Percentiles rank a stretch among this genome's conserved stretches.
These are phyloP conservation scores for Peromyscus melanophrys DNA, from an alignment of 2,797 vertebrate genomes.

Conservation along the genomic window DNA sequence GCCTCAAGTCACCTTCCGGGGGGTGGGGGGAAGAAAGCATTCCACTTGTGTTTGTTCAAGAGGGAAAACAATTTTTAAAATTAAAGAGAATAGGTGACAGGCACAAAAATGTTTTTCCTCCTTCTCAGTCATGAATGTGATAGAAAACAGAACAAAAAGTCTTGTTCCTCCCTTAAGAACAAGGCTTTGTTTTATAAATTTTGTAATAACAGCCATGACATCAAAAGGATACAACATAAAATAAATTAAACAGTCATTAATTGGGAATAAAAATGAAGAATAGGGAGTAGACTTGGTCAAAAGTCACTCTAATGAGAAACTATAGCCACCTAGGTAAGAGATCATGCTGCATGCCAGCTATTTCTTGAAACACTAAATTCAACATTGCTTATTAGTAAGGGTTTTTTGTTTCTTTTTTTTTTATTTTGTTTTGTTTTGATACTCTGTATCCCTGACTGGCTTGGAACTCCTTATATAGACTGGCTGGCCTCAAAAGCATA, in stretches of 20 bases:
- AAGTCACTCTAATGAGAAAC: background rate
- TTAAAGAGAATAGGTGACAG: background rate
- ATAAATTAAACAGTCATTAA: background rate
- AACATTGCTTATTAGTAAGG: background rate
- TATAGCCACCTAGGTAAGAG: background rate
- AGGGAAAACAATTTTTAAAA: conserved; percentile 1
- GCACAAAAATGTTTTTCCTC: conserved; percentile 18
- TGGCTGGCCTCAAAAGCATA: too few relatives aligned
- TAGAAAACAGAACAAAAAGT: background rate
- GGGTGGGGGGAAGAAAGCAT: rapidly evolving
- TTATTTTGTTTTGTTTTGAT: background rate
- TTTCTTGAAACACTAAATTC: conserved; percentile 30
- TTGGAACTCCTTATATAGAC: background rate
- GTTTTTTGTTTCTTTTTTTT: too few relatives aligned
- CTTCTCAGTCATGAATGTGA: background rate
- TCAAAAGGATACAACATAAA: background rate
- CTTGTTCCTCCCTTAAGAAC: background rate
- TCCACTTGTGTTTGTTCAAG: background rate
- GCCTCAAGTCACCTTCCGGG: background rate
- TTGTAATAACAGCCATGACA: background rate
- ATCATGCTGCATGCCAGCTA: background rate
- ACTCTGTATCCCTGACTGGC: background rate
- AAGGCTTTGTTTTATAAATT: background rate
- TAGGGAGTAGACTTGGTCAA: background rate
- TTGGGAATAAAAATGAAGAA: background rate